These are phyloP conservation scores for Acyrthosiphon pisum DNA, from an alignment of 1,140 invertebrate species.

Conservation along the genomic window DNA sequence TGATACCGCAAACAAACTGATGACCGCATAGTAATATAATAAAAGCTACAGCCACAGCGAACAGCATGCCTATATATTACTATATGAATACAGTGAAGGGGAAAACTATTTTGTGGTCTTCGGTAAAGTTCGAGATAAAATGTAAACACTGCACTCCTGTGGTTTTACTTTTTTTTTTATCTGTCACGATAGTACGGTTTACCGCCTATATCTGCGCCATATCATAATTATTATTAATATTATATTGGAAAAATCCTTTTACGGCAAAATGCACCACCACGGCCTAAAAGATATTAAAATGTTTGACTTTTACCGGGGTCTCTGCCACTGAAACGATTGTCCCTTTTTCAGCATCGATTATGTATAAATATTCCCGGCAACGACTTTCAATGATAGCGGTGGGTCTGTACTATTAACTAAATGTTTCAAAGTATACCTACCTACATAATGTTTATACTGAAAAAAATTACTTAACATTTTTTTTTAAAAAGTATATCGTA, in stretches of 20 bases:
- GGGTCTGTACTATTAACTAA: no score
- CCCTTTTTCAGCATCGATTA: neutral
- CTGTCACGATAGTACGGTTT: neutral
- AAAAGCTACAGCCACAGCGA: neutral
- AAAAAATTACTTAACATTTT: neutral
- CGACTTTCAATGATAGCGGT: no score
- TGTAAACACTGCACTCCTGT: neutral
- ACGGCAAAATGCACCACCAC: no score
- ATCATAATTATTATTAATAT: neutral
- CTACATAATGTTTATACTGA: neutral
- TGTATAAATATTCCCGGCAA: neutral
- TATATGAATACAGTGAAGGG: neutral
- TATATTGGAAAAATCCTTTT: neutral
- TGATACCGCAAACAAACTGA: neutral
- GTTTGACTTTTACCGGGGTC: neutral
- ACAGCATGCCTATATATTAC: neutral
- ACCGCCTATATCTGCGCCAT: neutral
- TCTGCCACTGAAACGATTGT: neutral
- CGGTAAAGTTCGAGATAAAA: neutral
- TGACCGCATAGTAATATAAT: constrained; percentile 1
- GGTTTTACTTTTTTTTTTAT: neutral
- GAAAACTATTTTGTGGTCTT: neutral
- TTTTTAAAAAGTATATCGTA: no score
- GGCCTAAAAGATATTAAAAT: neutral
- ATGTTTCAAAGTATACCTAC: no score